phyloP scores from a whole-genome alignment of 2,888 invertebrate species.

The Habrosyne pyritoides region DNA sequence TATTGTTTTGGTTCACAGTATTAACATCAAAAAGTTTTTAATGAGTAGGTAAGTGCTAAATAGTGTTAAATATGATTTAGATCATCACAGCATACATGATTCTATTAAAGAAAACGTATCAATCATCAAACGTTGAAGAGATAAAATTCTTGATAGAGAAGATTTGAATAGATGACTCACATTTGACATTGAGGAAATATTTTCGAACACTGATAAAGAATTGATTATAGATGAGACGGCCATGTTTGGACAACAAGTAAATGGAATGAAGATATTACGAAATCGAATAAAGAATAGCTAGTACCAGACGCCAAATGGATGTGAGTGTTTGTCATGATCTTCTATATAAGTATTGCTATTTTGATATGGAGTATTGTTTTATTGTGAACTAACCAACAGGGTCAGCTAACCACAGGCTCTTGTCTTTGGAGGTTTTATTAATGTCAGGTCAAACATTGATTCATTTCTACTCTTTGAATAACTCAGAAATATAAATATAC shows the following conservation, averaged over 20 bases:
- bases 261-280: slow-evolving; percentile 5
- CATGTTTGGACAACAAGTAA: slow-evolving; percentile 1
- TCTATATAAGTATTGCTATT: not conserved
- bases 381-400: not conserved
- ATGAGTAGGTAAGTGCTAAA: too few species aligned
- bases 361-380: not conserved
- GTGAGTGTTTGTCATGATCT: not conserved
- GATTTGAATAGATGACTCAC: not conserved
- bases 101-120: not conserved
- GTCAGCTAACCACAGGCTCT: not conserved
- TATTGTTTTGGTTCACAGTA: too few species aligned
- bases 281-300: slow-evolving; percentile 4
- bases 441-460: too few species aligned
- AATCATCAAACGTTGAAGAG: not conserved
- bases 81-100: not conserved
- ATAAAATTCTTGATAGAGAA: not conserved
- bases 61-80: not conserved
- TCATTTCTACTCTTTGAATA: too few species aligned
- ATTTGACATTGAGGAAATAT: slow-evolving; percentile 9
- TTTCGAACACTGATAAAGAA: not conserved
- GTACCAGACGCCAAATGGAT: not conserved
- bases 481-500: too few species aligned
- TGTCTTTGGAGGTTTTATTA: too few species aligned
- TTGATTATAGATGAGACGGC: not conserved
- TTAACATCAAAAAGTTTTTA: too few species aligned